Percentiles rank a stretch among this genome's conserved stretches.
phyloP scores from a whole-genome alignment of 2,888 invertebrate species.

The Diplolepis rosae region DNA sequence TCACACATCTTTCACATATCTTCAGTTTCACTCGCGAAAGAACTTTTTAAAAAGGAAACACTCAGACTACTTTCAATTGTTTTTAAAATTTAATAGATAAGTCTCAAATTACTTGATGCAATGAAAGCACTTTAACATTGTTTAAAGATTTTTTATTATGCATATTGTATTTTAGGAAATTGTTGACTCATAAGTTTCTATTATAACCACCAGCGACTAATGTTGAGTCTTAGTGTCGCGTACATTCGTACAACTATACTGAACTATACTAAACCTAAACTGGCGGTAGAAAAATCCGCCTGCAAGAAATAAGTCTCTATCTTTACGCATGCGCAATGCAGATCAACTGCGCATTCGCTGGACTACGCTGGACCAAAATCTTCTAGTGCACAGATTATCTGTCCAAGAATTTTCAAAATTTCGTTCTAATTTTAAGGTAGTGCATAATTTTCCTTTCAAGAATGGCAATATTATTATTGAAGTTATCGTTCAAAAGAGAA shows the following conservation, averaged over 20 bases:
- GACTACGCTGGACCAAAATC: slow-evolving; percentile 17
- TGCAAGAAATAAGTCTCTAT: slow-evolving; percentile 1
- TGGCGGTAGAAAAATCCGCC: slow-evolving; percentile 16
- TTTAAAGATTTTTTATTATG: background rate
- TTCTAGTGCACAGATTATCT: background rate
- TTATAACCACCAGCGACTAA: slow-evolving; percentile 4
- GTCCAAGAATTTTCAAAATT: background rate
- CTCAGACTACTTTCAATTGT: background rate
- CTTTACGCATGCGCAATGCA: slow-evolving; percentile 6
- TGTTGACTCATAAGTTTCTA: background rate
- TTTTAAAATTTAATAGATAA: background rate
- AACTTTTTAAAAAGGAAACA: background rate
- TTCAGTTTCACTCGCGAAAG: background rate
- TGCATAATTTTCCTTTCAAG: too few species aligned
- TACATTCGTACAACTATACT: too few species aligned
- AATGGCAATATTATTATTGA: too few species aligned
- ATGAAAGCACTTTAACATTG: background rate
- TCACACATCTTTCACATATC: slow-evolving; percentile 3
- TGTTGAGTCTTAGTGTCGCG: slow-evolving; percentile 12
- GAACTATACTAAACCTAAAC: slow-evolving; percentile 25
- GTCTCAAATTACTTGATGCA: background rate
- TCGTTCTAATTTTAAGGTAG: too few species aligned
- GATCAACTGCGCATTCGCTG: background rate
- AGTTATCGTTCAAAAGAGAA: too few species aligned
- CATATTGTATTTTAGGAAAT: background rate